These are phyloP conservation scores for Herpailurus yagouaroundi DNA, from an alignment of 2,113 vertebrate species.

Conservation along the genomic window DNA sequence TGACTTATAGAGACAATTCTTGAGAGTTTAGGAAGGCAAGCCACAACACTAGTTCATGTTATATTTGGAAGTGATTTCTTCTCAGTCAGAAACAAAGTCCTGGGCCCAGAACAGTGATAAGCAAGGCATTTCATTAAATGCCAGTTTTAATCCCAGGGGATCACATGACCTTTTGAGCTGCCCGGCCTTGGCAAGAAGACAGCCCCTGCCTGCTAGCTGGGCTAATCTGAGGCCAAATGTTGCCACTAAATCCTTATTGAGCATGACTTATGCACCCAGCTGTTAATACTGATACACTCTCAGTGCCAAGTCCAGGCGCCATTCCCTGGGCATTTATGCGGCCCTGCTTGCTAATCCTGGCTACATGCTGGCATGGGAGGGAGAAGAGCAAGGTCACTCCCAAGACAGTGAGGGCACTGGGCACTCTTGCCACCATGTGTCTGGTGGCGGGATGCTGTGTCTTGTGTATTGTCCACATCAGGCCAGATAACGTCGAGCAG, in stretches of 20 bases:
- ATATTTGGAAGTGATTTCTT: conserved; percentile 69
- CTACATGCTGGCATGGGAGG: background rate
- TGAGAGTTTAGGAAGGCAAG: background rate
- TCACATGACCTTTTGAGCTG: conserved; percentile 62
- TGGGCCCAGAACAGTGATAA: conserved; percentile 69
- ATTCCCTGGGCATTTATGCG: conserved; percentile 37
- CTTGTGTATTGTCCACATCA: background rate
- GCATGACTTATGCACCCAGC: conserved; percentile 51
- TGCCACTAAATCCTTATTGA: conserved; percentile 66
- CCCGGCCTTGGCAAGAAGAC: conserved; percentile 64
- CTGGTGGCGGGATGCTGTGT: background rate
- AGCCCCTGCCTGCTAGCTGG: conserved; percentile 48
- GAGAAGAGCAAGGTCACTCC: background rate
- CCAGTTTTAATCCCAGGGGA: conserved; percentile 69
- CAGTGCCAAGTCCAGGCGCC: background rate
- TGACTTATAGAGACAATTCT: background rate
- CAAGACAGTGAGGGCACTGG: background rate
- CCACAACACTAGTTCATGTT: conserved; percentile 38
- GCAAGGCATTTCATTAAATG: conserved; percentile 78
- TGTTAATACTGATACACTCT: conserved; percentile 57
- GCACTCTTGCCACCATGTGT: background rate
- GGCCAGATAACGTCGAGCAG: background rate
- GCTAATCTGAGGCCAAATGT: conserved; percentile 57
- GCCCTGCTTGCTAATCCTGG: conserved; percentile 33
- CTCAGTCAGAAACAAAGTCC: conserved; percentile 73